Evolutionary conservation across 2,888 invertebrate species (phyloP).

Genomic region (Polyommatus icarus): DNA sequence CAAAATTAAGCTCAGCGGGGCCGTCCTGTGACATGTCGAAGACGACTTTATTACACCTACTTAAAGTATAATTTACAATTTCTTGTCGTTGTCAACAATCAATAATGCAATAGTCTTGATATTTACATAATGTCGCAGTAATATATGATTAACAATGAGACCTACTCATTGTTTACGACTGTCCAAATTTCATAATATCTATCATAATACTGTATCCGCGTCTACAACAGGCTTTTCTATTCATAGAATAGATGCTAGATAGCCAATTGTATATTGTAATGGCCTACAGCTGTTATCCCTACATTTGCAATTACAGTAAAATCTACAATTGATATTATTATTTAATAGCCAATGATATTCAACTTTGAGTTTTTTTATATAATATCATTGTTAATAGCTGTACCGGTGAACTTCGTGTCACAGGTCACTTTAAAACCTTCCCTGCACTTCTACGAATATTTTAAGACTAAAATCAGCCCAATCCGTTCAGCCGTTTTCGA

Average conservation of each 20-base stretch:
- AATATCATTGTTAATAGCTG: too few relatives aligned
- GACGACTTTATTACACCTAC: background rate
- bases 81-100: background rate
- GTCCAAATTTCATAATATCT: background rate
- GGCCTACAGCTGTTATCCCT: too few relatives aligned
- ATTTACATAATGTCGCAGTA: constrained; percentile 14
- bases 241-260: background rate
- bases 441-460: too few relatives aligned
- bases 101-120: constrained; percentile 20
- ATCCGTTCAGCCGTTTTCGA: too few relatives aligned
- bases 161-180: background rate
- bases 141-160: background rate
- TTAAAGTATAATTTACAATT: background rate
- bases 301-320: too few relatives aligned
- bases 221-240: background rate
- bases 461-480: too few relatives aligned
- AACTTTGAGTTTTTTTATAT: too few relatives aligned
- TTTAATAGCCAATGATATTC: too few relatives aligned
- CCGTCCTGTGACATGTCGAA: background rate
- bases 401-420: too few relatives aligned
- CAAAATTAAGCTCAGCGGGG: constrained; percentile 23
- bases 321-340: too few relatives aligned
- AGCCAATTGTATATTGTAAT: too few relatives aligned
- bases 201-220: background rate
- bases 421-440: too few relatives aligned